Evolutionary conservation across 2,797 vertebrate genomes (phyloP), one percentile per base, ranked within the genome.

Genomic region (Arctocebus calabarensis): DNA sequence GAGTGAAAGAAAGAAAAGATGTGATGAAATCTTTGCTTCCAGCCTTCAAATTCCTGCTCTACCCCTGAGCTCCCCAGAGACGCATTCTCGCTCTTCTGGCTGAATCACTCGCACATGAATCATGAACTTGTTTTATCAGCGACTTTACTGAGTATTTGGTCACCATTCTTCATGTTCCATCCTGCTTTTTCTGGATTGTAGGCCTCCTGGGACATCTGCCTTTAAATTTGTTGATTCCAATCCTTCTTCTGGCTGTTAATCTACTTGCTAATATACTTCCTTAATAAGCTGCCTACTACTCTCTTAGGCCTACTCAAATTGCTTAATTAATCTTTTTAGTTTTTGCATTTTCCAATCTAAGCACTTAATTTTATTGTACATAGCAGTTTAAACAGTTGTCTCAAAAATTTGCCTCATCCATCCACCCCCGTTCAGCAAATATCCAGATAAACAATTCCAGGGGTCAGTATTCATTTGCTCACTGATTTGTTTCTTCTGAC

Each of bases 291-390:
- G 4, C 2, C n/a, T 83, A 48, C 59, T 77, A 71, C 10, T 83
- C 17, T 52, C 19, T 73, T 62, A 90, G 48, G 71, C 22, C 57
- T 79, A 75, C 10, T 87, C 20, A 74, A 79, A 81, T 66, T 68
- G 4, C 32, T 94, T 70, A 88, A 62, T 68, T 88, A 88, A 73
- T 74, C 32, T 84, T 74, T 27, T 88, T 90, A n/a, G 73, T 62
- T 61, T 78, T 37, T 73, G 2, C 3, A 16, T 17, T 92, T 88
- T 85, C 37, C 22, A 7, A 70, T 37, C 2, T n/a, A 81, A 66
- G 9, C 27, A 59, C 12, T 77, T 90, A 59, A 29, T 77, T 93
- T 61, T 75, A 37, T 62, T 20, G 20, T 27, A 78, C 71, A 83
- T 34, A 84, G 13, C 2, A 52, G 2, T 66, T 22, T 10, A 90